Evolutionary conservation across 2,113 vertebrate genomes (phyloP).

Genomic region (Hystrix cristata): DNA sequence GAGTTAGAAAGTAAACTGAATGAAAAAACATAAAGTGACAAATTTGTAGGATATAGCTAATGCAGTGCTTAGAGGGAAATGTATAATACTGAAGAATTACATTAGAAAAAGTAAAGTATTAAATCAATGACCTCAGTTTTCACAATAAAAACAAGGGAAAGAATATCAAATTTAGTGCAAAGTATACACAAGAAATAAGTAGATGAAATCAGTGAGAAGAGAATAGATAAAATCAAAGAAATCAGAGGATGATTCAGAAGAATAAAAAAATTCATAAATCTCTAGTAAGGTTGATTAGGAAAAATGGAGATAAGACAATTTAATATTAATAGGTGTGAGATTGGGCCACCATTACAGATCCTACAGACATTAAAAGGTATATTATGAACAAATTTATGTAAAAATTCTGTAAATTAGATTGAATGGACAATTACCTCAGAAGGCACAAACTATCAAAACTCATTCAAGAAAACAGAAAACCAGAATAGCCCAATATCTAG

Average conservation of each 20-base stretch:
- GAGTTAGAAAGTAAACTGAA: not conserved
- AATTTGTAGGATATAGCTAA: not conserved
- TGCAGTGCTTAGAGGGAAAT: not conserved
- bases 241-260: not conserved
- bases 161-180: not conserved
- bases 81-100: not conserved
- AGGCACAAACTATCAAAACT: not conserved
- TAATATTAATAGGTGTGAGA: not conserved
- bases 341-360: not conserved
- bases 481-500: not conserved
- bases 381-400: not conserved
- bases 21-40: not conserved
- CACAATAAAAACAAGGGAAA: not conserved
- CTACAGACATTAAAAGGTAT: not conserved
- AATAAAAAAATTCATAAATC: not conserved
- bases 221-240: not conserved
- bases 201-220: not conserved
- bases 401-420: not conserved
- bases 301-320: not conserved
- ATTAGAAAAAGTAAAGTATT: not conserved
- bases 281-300: not conserved
- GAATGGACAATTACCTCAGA: not conserved
- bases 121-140: slow-evolving; percentile 8
- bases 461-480: not conserved
- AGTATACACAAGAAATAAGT: not conserved